A percentile compares a stretch with the other conserved stretches of the same genome.
Evolutionary conservation across 2,797 vertebrate genomes (phyloP).

Genomic region (Megaceryle alcyon): DNA sequence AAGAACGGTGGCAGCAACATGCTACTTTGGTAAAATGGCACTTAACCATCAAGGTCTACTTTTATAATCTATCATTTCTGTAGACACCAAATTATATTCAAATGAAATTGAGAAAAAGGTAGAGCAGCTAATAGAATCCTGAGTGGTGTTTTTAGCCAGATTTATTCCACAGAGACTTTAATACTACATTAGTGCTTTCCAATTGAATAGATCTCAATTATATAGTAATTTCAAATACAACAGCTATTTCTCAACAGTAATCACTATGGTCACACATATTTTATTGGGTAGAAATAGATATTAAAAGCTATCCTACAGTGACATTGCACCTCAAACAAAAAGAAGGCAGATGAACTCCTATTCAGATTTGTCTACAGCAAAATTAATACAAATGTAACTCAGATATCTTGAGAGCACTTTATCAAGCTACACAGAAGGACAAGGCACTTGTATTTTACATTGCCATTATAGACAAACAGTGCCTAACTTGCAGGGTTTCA

Average conservation of each 20-base stretch:
- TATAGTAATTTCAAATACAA: not conserved
- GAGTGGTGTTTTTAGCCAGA: not conserved
- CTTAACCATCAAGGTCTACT: not conserved
- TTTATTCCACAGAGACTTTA: not conserved
- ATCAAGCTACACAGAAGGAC: not conserved
- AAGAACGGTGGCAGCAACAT: not conserved
- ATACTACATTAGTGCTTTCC: not conserved
- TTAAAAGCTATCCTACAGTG: not conserved
- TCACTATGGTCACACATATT: not conserved
- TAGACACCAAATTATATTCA: not conserved
- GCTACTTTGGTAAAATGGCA: not conserved
- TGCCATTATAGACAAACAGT: not conserved
- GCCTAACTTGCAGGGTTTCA: not conserved
- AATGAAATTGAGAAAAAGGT: not conserved
- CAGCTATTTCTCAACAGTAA: not conserved
- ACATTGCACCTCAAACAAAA: not conserved
- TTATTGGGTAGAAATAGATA: not conserved
- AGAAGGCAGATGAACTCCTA: not conserved
- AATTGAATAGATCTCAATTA: not conserved
- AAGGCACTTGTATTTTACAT: not conserved
- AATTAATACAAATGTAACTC: not conserved
- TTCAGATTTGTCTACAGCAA: not conserved
- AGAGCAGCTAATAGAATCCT: not conserved
- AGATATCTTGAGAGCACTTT: not conserved
- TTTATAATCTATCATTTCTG: not conserved